phyloP scores from a whole-genome alignment of 2,888 invertebrate genomes.

The Schizotus pectinicornis region DNA sequence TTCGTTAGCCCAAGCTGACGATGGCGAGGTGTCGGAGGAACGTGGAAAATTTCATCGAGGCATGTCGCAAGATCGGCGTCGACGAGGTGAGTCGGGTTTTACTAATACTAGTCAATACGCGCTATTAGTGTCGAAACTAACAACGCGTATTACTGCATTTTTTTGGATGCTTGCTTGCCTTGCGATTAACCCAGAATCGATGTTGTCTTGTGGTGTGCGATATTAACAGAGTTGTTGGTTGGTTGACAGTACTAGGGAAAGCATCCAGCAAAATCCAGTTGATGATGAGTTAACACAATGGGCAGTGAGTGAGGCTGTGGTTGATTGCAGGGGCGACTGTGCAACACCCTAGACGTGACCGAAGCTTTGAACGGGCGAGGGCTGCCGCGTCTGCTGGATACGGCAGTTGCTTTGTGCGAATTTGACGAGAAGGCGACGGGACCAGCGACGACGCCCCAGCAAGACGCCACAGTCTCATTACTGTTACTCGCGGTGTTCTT shows the following conservation, averaged over 20 bases:
- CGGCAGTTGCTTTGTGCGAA: conserved; percentile 52
- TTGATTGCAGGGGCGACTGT: conserved; percentile 66
- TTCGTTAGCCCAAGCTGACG: conserved; percentile 85
- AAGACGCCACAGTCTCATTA: conserved; percentile 63
- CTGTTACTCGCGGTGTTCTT: conserved; percentile 58
- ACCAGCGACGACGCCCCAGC: conserved; percentile 45
- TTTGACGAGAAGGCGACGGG: conserved; percentile 38
- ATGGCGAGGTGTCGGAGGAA: conserved; percentile 93
- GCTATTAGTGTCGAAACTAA: not conserved
- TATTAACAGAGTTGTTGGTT: conserved; percentile 11
- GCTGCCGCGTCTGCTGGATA: conserved; percentile 55
- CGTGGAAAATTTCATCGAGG: conserved; percentile 94
- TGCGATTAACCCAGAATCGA: too few relatives aligned
- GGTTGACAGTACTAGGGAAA: conserved; percentile 19
- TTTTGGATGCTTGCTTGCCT: conserved; percentile 26
- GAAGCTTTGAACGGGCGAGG: conserved; percentile 58
- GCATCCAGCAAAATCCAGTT: conserved; percentile 30
- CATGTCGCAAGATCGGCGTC: conserved; percentile 91
- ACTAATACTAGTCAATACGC: conserved; percentile 2
- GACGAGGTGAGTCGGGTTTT: conserved; percentile 84
- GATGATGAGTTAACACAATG: conserved; percentile 4
- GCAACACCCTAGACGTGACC: conserved; percentile 64
- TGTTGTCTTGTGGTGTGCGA: conserved; percentile 3
- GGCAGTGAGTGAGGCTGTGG: conserved; percentile 58
- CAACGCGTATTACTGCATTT: conserved; percentile 19